Percentiles rank a stretch among this genome's conserved stretches.
Conservation (phyloP, 1,140 invertebrate species). For the Drosophila punjabiensis region DNA sequence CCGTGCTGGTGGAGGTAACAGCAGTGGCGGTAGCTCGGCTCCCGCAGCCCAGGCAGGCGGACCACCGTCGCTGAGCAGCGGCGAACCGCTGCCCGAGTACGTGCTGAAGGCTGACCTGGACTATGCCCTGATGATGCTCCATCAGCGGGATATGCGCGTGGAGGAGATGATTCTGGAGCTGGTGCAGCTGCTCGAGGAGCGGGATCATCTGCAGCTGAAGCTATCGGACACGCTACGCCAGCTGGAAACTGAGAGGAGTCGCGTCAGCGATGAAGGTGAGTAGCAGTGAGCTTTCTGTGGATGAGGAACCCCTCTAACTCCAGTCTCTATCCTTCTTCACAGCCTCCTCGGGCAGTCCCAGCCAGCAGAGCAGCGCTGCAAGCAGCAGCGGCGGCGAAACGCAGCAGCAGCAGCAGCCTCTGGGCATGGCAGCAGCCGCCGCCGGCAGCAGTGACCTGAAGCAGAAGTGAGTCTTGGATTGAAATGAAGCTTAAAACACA, state of each 20-base stretch:
- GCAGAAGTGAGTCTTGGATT: conserved; percentile 63
- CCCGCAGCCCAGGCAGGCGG: conserved; percentile 3
- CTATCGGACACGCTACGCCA: conserved; percentile 92
- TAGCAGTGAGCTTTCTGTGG: background rate
- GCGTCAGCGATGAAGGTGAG: conserved; percentile 52
- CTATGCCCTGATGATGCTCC: conserved; percentile 93
- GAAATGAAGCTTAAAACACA: too few species aligned
- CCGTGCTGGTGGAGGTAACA: conserved; percentile 29
- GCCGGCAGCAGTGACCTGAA: conserved; percentile 65
- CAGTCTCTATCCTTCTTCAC: background rate
- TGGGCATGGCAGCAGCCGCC: conserved; percentile 19
- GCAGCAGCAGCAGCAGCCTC: conserved; percentile 8
- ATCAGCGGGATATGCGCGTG: conserved; percentile 94
- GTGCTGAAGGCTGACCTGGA: conserved; percentile 90
- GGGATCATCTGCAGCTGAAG: conserved; percentile 92
- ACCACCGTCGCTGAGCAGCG: conserved; percentile 8
- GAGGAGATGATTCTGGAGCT: conserved; percentile 95
- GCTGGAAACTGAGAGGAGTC: conserved; percentile 87
- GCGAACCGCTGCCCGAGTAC: conserved; percentile 63
- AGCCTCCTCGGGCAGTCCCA: conserved; percentile 38
- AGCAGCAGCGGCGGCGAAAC: conserved; percentile 15
- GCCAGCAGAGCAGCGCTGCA: conserved; percentile 43
- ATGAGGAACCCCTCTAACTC: background rate
- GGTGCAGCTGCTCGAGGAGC: conserved; percentile 93
- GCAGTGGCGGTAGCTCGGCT: conserved; percentile 26